Evolutionary conservation across 2,797 vertebrate genomes (phyloP).

Genomic region (Sebastes aleutianus): DNA sequence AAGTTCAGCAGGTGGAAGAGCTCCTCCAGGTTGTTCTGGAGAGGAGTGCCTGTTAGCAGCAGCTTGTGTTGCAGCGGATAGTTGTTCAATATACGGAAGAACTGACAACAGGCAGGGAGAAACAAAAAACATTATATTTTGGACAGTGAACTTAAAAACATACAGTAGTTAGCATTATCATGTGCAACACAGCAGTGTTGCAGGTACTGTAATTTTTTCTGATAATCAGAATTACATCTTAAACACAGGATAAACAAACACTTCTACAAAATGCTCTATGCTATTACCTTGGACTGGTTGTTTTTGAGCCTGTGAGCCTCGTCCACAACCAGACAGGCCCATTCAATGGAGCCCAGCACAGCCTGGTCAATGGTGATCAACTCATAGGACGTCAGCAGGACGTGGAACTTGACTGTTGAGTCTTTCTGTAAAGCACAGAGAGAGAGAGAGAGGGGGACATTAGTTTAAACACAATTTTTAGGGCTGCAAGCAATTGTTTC

Average conservation of each 20-base stretch:
- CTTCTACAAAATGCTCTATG: background rate
- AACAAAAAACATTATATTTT: background rate
- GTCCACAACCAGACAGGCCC: slow-evolving; percentile 98
- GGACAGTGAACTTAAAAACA: background rate
- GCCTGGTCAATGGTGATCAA: slow-evolving; percentile 98
- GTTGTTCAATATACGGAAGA: slow-evolving; percentile 96
- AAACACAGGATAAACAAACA: background rate
- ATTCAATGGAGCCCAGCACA: slow-evolving; percentile 95
- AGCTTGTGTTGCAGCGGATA: slow-evolving; percentile 98
- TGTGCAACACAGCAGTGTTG: background rate
- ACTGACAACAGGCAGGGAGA: slow-evolving; percentile 75
- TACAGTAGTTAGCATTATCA: background rate
- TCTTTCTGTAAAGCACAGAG: slow-evolving; percentile 87
- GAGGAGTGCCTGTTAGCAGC: slow-evolving; percentile 94
- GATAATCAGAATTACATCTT: background rate
- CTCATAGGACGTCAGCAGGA: slow-evolving; percentile 95
- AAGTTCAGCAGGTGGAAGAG: slow-evolving; percentile 98
- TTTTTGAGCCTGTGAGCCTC: slow-evolving; percentile 99
- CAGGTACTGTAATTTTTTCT: background rate
- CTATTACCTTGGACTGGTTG: slow-evolving; percentile 94
- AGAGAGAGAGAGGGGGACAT: background rate
- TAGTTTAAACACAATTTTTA: background rate
- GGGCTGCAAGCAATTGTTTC: background rate
- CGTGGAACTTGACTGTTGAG: slow-evolving; percentile 95
- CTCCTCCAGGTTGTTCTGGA: slow-evolving; percentile 98